Conservation (phyloP, 2,888 invertebrate species). For the Uloborus plumipes region DNA sequence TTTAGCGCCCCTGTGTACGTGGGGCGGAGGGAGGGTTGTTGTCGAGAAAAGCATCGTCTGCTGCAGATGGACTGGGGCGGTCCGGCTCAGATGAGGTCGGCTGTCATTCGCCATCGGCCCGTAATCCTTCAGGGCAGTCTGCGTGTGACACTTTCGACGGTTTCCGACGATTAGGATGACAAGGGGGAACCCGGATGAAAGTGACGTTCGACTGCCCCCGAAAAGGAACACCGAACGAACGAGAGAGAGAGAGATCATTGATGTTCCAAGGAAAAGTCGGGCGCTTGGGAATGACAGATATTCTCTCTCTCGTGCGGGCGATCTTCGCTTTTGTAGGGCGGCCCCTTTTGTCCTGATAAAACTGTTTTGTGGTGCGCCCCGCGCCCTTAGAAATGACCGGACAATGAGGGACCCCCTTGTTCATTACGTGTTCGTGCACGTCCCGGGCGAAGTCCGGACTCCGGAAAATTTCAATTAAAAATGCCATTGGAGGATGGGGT, state of each 20-base stretch:
- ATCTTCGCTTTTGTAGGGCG: too few relatives aligned
- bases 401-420: too few relatives aligned
- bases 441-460: too few relatives aligned
- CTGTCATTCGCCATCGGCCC: slow-evolving; percentile 64
- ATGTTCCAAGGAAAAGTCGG: neutral
- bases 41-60: slow-evolving; percentile 33
- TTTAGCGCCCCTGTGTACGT: slow-evolving; percentile 27
- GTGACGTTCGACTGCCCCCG: slow-evolving; percentile 57
- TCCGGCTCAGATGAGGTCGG: slow-evolving; percentile 57
- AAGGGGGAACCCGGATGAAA: slow-evolving; percentile 59
- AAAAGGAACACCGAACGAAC: slow-evolving; percentile 30
- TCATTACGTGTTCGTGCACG: too few relatives aligned
- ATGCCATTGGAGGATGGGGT: too few relatives aligned
- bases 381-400: too few relatives aligned
- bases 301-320: neutral
- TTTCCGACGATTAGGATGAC: slow-evolving; percentile 64
- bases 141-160: slow-evolving; percentile 60
- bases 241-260: slow-evolving; percentile 15
- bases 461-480: too few relatives aligned
- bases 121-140: slow-evolving; percentile 65
- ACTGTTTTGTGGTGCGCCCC: too few relatives aligned
- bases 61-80: slow-evolving; percentile 57
- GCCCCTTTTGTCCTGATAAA: too few relatives aligned
- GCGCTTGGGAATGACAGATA: slow-evolving; percentile 42
- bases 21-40: neutral